Evolutionary conservation across 2,113 vertebrate genomes (phyloP).

Genomic region (Diphyllodes magnificus): DNA sequence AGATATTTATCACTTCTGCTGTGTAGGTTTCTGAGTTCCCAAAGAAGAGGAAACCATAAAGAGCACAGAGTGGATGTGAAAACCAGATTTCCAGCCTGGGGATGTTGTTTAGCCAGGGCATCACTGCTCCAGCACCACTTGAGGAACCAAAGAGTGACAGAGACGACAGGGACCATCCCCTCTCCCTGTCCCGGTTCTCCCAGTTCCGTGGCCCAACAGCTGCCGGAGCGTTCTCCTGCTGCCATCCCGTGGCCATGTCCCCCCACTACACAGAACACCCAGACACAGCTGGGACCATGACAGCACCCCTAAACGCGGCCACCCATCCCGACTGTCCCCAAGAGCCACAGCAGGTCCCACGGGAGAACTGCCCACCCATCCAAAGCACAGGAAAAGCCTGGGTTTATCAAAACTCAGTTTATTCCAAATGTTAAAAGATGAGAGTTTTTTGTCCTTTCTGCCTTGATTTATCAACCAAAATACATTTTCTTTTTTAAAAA

Average conservation of each 20-base stretch:
- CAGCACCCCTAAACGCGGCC: neutral
- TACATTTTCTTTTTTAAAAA: constrained; percentile 30
- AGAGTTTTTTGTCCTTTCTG: neutral
- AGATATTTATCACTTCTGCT: neutral
- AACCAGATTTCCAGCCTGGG: neutral
- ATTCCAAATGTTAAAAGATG: constrained; percentile 73
- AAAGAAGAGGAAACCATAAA: neutral
- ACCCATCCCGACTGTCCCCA: rapidly evolving
- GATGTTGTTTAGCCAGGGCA: neutral
- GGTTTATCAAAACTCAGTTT: constrained; percentile 65
- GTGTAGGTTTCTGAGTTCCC: neutral
- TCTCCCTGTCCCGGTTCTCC: neutral
- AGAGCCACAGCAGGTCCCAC: neutral
- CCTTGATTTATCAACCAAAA: constrained; percentile 59
- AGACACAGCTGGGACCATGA: rapidly evolving
- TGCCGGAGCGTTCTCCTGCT: neutral
- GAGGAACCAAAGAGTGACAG: too few species aligned
- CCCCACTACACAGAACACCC: neutral
- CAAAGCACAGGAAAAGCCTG: neutral
- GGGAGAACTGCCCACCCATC: neutral
- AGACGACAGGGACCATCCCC: rapidly evolving
- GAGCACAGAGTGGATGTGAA: neutral
- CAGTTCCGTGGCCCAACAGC: rapidly evolving
- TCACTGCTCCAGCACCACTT: neutral
- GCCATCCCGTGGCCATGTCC: neutral